Evolutionary conservation across 2,113 vertebrate genomes (phyloP).

Genomic region (Anas platyrhynchos): DNA sequence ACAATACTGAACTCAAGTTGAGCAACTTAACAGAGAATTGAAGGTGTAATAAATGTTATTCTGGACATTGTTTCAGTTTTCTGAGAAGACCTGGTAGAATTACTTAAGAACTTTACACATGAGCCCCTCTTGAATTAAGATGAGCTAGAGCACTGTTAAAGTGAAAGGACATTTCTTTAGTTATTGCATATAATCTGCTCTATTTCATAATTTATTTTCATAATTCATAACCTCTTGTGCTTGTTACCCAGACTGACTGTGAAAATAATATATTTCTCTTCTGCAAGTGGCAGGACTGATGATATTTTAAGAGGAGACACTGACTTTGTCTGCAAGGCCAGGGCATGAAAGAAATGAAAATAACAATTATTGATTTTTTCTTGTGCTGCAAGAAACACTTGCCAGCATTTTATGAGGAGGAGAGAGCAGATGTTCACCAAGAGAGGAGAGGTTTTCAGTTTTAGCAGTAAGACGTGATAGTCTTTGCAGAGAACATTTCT

Average conservation of each 20-base stretch:
- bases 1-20: neutral
- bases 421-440: conserved; percentile 35
- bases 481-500: conserved; percentile 41
- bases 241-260: neutral
- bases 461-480: conserved; percentile 24
- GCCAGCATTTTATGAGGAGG: neutral
- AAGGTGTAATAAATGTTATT: neutral
- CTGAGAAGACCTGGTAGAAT: neutral
- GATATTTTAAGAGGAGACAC: conserved; percentile 9
- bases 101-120: neutral
- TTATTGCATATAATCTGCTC: neutral
- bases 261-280: conserved; percentile 8
- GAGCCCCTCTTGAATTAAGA: neutral
- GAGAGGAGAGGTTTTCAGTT: conserved; percentile 9
- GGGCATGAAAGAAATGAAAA: conserved; percentile 20
- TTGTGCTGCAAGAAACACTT: conserved; percentile 5
- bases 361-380: conserved; percentile 9
- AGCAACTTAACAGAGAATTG: neutral
- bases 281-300: neutral
- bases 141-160: neutral
- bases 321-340: neutral
- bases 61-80: neutral
- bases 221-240: neutral
- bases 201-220: neutral
- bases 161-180: neutral